Conservation (phyloP, 2,797 vertebrate species). For the Pelochelys cantorii region DNA sequence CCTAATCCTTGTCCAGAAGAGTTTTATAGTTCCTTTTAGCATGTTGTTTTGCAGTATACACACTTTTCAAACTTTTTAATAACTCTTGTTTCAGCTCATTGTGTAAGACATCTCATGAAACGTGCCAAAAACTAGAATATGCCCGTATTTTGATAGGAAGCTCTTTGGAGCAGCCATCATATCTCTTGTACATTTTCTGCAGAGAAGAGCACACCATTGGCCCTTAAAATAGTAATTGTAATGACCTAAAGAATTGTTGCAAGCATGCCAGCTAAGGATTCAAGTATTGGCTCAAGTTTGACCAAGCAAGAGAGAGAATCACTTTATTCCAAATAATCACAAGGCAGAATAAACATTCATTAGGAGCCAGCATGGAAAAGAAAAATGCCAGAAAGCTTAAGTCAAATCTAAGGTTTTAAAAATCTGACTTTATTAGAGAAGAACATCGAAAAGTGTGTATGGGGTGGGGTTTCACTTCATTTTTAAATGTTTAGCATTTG, state of each 20-base stretch:
- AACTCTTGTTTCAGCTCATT: background rate
- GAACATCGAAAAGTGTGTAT: background rate
- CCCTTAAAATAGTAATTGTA: background rate
- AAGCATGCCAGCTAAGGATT: background rate
- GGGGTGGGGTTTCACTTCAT: too few relatives aligned
- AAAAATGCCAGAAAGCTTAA: constrained; percentile 1
- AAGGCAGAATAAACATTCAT: background rate
- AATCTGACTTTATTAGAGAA: background rate
- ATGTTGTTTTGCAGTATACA: background rate
- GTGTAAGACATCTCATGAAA: background rate
- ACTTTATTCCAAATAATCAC: background rate
- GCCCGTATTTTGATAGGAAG: too few relatives aligned
- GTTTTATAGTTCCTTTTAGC: background rate
- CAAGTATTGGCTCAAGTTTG: background rate
- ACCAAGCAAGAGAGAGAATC: background rate
- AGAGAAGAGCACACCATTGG: background rate
- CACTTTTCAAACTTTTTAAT: background rate
- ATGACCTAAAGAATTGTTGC: background rate
- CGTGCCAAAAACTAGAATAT: background rate
- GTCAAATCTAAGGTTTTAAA: background rate
- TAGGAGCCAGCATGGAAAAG: background rate
- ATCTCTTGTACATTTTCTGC: background rate
- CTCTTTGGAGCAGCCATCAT: too few relatives aligned
- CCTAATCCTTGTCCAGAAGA: background rate
- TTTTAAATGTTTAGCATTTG: background rate